These are phyloP conservation scores for Paracentrotus lividus DNA, from an alignment of 53 echinoderm and acorn worm genomes.

Conservation along the genomic window DNA sequence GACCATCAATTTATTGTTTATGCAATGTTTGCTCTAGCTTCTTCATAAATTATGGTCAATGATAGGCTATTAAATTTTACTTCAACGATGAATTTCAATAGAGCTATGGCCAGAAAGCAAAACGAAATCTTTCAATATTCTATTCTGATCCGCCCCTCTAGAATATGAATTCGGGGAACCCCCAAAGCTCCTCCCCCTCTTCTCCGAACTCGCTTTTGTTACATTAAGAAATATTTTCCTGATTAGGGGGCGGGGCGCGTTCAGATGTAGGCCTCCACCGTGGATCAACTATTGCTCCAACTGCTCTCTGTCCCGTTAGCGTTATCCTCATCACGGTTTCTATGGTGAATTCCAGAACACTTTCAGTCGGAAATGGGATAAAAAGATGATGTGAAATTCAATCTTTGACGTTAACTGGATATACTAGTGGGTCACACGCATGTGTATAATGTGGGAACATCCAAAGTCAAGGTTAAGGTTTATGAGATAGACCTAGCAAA, in stretches of 20 bases:
- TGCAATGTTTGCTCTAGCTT: no score
- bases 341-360: background rate
- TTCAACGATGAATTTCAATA: no score
- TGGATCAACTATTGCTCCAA: background rate
- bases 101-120: no score
- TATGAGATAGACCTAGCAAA: background rate
- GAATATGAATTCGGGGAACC: no score
- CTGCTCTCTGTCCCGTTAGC: background rate
- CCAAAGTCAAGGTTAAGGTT: conserved; percentile 22
- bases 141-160: no score
- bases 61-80: no score
- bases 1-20: no score
- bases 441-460: background rate
- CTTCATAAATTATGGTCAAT: no score
- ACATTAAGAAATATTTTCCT: background rate
- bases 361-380: background rate
- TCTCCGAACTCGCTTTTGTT: background rate
- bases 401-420: background rate
- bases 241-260: background rate
- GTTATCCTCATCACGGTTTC: background rate
- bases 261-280: background rate
- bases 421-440: conserved; percentile 14
- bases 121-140: no score
- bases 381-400: background rate
- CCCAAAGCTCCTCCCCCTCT: no score